Conservation (phyloP, 1,140 invertebrate species). For the Scaptomyza hsui region DNA sequence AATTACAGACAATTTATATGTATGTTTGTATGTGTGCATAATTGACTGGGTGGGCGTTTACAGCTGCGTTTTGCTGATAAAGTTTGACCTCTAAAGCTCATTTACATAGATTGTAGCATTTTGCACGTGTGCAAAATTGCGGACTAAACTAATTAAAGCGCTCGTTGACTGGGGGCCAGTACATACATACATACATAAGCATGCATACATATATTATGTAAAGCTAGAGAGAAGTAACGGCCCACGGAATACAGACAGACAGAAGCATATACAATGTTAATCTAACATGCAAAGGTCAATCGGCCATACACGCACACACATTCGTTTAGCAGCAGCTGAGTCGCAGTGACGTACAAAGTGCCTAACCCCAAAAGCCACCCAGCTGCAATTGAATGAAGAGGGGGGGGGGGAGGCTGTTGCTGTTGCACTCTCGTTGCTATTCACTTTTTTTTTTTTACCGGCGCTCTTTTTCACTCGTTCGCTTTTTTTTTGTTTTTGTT, state of each 20-base stretch:
- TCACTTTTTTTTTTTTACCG: background rate
- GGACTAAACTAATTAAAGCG: conserved; percentile 72
- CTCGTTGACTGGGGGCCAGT: conserved; percentile 12
- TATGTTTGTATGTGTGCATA: conserved; percentile 8
- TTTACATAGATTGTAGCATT: conserved; percentile 61
- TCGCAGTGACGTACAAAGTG: conserved; percentile 23
- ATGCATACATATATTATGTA: conserved; percentile 10
- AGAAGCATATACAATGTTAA: conserved; percentile 69
- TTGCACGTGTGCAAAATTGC: conserved; percentile 51
- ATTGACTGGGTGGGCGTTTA: conserved; percentile 28
- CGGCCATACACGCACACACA: conserved; percentile 49
- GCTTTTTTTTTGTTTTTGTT: conserved; percentile 49
- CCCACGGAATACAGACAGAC: conserved; percentile 13
- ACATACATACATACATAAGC: background rate
- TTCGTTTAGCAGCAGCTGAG: conserved; percentile 41
- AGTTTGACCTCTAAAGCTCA: conserved; percentile 63
- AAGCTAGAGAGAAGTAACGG: background rate
- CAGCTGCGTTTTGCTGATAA: conserved; percentile 43
- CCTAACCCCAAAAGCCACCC: conserved; percentile 18
- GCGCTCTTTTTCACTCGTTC: conserved; percentile 22
- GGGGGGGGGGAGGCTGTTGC: background rate
- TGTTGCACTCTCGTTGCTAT: conserved; percentile 14
- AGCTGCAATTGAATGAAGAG: background rate
- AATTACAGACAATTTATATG: conserved; percentile 68
- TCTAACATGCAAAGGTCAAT: conserved; percentile 79